phyloP scores from a whole-genome alignment of 2,888 invertebrate species.

The Patella caerulea region DNA sequence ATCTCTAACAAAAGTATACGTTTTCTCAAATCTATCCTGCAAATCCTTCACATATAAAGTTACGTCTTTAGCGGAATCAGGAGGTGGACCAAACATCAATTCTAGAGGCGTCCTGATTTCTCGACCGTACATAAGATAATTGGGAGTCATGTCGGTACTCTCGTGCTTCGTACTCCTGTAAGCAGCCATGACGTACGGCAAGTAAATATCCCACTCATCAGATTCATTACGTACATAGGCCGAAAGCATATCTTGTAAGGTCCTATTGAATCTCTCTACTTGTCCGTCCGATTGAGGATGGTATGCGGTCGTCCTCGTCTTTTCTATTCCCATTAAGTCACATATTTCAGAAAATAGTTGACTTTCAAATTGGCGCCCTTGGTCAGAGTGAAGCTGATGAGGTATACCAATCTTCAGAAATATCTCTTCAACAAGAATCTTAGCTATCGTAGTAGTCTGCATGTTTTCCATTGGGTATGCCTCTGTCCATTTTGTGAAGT shows the following conservation, averaged over 20 bases:
- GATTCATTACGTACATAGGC: slow-evolving; percentile 29
- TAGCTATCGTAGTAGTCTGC: slow-evolving; percentile 23
- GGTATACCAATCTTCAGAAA: slow-evolving; percentile 31
- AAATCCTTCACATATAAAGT: not conserved
- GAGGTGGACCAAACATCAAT: slow-evolving; percentile 26
- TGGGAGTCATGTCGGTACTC: slow-evolving; percentile 27
- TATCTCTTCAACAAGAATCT: slow-evolving; percentile 26
- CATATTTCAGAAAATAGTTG: slow-evolving; percentile 34
- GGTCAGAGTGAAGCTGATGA: slow-evolving; percentile 30
- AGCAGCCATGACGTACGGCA: slow-evolving; percentile 33
- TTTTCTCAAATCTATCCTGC: not conserved
- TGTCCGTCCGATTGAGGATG: slow-evolving; percentile 25
- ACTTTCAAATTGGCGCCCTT: slow-evolving; percentile 34
- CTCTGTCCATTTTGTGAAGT: slow-evolving; percentile 3
- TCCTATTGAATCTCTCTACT: slow-evolving; percentile 29
- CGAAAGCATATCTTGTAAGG: slow-evolving; percentile 25
- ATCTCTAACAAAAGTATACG: slow-evolving; percentile 1
- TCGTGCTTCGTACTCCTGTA: slow-evolving; percentile 30
- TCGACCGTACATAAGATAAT: slow-evolving; percentile 25
- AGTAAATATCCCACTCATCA: slow-evolving; percentile 32
- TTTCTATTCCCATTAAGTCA: slow-evolving; percentile 26
- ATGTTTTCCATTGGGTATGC: not conserved
- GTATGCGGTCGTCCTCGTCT: slow-evolving; percentile 24
- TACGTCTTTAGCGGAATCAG: not conserved
- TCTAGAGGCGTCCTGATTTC: slow-evolving; percentile 25